These are phyloP conservation scores for Seladonia tumulorum DNA, from an alignment of 2,888 invertebrate genomes.

Conservation along the genomic window DNA sequence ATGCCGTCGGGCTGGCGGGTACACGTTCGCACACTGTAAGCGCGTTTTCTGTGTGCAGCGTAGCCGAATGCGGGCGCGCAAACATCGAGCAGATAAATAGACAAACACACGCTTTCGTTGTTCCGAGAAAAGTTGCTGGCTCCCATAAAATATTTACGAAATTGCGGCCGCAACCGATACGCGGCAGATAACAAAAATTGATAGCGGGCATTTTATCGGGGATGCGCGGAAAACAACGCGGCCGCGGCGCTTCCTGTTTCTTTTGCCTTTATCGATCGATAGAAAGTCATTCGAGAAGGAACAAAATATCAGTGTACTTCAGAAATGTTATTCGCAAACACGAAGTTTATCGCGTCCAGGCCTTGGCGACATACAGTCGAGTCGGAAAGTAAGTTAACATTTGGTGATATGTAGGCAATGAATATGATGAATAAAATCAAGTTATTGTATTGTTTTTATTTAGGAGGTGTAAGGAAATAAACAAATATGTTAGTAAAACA, in stretches of 20 bases:
- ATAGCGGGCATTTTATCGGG: conserved; percentile 3
- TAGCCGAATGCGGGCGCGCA: conserved; percentile 32
- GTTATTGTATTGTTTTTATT: too few relatives aligned
- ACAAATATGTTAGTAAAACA: too few relatives aligned
- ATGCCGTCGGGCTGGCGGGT: conserved; percentile 55
- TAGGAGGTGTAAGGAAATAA: too few relatives aligned
- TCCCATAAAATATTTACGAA: conserved; percentile 48
- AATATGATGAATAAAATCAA: too few relatives aligned
- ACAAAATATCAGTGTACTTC: background rate
- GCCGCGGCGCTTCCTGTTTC: background rate
- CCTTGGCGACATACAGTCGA: too few relatives aligned
- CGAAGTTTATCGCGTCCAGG: too few relatives aligned
- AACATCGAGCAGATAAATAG: conserved; percentile 48
- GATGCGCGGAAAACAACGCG: background rate
- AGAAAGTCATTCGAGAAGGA: background rate
- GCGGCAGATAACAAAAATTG: conserved; percentile 22
- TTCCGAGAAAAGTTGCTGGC: conserved; percentile 39
- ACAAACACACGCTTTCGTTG: conserved; percentile 37
- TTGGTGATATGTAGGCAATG: too few relatives aligned
- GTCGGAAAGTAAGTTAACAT: too few relatives aligned
- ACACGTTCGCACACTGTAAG: conserved; percentile 45
- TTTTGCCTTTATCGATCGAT: background rate
- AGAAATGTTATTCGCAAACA: background rate
- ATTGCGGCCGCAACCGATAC: conserved; percentile 24
- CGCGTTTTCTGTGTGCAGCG: conserved; percentile 20